phyloP scores from a whole-genome alignment of 2,888 invertebrate genomes.

The Brachylomia viminalis region DNA sequence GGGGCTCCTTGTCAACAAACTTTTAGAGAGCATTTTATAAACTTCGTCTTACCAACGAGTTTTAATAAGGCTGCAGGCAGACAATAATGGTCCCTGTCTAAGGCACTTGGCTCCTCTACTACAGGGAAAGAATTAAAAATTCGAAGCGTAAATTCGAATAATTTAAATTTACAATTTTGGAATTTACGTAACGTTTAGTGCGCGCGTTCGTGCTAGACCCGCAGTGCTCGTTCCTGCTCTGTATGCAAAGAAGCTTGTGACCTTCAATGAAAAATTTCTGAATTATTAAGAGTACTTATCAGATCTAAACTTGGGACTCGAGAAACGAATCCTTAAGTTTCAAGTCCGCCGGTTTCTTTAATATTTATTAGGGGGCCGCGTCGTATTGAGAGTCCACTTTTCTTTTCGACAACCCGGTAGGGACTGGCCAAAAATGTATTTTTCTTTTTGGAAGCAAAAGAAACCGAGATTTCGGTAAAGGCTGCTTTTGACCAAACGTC shows the following conservation, averaged over 20 bases:
- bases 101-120: no score
- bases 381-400: neutral
- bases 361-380: conserved; percentile 22
- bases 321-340: conserved; percentile 16
- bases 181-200: no score
- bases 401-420: neutral
- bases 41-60: no score
- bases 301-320: neutral
- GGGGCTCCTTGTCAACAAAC: no score
- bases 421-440: neutral
- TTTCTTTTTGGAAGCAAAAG: neutral
- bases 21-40: no score
- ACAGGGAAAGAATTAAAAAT: no score
- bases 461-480: neutral
- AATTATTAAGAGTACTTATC: conserved; percentile 24
- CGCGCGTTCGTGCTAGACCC: neutral
- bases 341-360: conserved; percentile 1
- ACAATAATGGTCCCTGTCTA: no score
- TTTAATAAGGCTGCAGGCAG: no score
- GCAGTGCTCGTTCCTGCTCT: neutral
- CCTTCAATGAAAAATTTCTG: neutral
- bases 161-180: no score
- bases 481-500: neutral
- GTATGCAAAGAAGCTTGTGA: neutral
- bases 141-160: no score